phyloP scores from a whole-genome alignment of 2,113 vertebrate genomes.

The Ochotona princeps region DNA sequence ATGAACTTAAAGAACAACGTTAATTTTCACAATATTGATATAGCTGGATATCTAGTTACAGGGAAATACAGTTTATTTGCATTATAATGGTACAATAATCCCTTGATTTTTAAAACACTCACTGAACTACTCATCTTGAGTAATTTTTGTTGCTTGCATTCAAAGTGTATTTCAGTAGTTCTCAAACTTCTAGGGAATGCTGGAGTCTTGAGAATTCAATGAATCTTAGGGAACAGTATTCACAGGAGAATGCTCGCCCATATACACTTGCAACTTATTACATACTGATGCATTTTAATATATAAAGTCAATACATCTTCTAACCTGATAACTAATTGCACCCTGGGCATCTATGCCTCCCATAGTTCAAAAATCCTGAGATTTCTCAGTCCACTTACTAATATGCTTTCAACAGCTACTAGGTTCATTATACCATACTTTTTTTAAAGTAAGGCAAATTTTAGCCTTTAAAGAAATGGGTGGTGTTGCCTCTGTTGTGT shows the following conservation, averaged over 20 bases:
- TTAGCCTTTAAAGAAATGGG: not conserved
- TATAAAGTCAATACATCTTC: not conserved
- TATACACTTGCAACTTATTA: not conserved
- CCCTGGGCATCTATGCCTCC: not conserved
- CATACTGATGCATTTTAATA: not conserved
- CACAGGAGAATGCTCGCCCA: not conserved
- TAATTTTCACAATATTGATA: not conserved
- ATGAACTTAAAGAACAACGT: not conserved
- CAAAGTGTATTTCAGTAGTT: not conserved
- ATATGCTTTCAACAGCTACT: not conserved
- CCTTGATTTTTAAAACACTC: not conserved
- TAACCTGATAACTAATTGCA: not conserved
- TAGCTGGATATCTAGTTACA: not conserved
- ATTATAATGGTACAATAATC: not conserved
- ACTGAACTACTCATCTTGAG: not conserved
- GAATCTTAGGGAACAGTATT: not conserved
- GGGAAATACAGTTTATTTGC: not conserved
- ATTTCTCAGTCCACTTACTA: not conserved
- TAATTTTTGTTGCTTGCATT: not conserved
- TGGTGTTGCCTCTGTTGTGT: not conserved
- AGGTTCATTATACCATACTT: not conserved
- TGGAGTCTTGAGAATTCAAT: not conserved
- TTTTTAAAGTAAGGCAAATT: conserved; percentile 2
- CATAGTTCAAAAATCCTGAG: not conserved
- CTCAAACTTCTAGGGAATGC: not conserved